Evolutionary conservation across 2,888 invertebrate species (phyloP).

Genomic region (Rhagonycha fulva): DNA sequence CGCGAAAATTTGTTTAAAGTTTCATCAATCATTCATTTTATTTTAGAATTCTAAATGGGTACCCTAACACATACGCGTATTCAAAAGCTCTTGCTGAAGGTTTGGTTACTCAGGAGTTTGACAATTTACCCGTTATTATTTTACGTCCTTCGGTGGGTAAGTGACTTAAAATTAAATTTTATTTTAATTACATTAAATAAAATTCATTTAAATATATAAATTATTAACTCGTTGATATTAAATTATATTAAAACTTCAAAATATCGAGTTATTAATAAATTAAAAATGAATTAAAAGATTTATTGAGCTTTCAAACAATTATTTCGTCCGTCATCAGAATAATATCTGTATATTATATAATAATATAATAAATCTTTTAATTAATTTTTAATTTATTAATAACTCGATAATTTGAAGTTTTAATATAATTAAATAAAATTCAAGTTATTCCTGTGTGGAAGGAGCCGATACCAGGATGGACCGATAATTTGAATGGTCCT

Average conservation of each 20-base stretch:
- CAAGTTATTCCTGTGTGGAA: slow-evolving; percentile 84
- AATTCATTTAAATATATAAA: too few relatives aligned
- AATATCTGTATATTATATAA: too few relatives aligned
- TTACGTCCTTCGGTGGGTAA: slow-evolving; percentile 84
- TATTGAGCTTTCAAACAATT: too few relatives aligned
- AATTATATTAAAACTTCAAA: too few relatives aligned
- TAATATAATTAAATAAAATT: too few relatives aligned
- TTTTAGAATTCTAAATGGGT: slow-evolving; percentile 69
- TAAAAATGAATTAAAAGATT: too few relatives aligned
- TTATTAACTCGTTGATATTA: too few relatives aligned
- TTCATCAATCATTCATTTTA: slow-evolving; percentile 18
- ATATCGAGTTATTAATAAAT: not conserved
- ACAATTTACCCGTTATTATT: slow-evolving; percentile 77
- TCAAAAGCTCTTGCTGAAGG: slow-evolving; percentile 92
- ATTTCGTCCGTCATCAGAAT: too few relatives aligned
- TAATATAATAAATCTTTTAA: too few relatives aligned
- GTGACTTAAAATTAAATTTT: slow-evolving; percentile 24
- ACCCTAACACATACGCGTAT: slow-evolving; percentile 92
- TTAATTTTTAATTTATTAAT: too few relatives aligned
- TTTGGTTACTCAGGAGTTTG: slow-evolving; percentile 77
- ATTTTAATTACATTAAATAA: not conserved
- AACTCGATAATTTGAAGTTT: too few relatives aligned
- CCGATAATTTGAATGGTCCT: slow-evolving; percentile 93
- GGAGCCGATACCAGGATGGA: slow-evolving; percentile 87
- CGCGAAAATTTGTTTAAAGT: not conserved